Evolutionary conservation across 2,888 invertebrate genomes (phyloP).

Genomic region (Nomada ruficornis): DNA sequence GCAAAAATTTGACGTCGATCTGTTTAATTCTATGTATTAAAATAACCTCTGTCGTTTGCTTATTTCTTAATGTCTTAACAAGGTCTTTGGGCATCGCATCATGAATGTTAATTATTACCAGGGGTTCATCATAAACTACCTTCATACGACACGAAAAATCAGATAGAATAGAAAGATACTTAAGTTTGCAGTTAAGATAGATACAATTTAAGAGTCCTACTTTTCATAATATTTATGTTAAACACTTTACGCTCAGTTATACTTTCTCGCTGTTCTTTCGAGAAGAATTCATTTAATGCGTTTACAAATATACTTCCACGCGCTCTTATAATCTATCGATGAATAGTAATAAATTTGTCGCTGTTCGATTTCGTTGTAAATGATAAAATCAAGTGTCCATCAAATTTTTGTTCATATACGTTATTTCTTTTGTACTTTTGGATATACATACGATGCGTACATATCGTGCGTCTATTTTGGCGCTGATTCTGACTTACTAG

Average conservation of each 20-base stretch:
- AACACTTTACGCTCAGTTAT: background rate
- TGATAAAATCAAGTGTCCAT: background rate
- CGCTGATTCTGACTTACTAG: background rate
- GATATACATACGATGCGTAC: background rate
- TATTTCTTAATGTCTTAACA: background rate
- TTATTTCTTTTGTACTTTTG: background rate
- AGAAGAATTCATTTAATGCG: background rate
- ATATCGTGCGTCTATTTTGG: background rate
- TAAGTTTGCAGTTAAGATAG: background rate
- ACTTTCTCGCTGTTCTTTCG: background rate
- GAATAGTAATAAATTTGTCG: background rate
- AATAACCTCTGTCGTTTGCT: conserved; percentile 3
- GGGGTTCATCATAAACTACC: background rate
- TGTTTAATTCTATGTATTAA: background rate
- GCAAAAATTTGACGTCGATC: background rate
- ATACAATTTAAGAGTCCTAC: background rate
- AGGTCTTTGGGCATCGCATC: background rate
- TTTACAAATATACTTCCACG: background rate
- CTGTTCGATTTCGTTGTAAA: background rate
- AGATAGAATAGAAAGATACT: background rate
- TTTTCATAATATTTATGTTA: background rate
- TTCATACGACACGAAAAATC: background rate
- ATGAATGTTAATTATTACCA: background rate
- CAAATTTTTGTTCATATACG: background rate
- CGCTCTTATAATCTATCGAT: background rate